Base-by-base conservation (phyloP, 2,113 vertebrate genomes). In the Neodontobutis hainanensis region DNA sequence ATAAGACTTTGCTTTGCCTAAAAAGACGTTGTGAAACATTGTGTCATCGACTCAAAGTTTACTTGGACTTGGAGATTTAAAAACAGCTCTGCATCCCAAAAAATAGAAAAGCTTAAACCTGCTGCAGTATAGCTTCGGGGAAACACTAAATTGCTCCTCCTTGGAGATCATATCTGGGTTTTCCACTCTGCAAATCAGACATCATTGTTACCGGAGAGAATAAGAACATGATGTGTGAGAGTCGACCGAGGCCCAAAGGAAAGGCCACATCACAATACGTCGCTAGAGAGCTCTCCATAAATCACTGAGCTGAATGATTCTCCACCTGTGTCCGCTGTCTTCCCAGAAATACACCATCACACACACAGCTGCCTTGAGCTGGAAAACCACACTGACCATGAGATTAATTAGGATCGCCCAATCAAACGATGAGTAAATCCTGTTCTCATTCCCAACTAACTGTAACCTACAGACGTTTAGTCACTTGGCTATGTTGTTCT, bases 321-420 rank as follows among this genome's bases (percentile, higher is more conserved):
- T 64, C 88, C 92, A 91, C 90, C 90, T 91, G 91, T 84, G 88
- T 86, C 78, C 72, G 50, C 77, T 34, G 76, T 79, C 82, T 86
- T 87, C 80, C 84, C 88, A 87, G 83, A 90, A 88, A 78, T 61
- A 49, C 77, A 57, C 14, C 44, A 75, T 73, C 83, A 84, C 77
- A 84, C 53, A 52, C 68, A 61, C 79, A 83, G 80, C 85, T 81
- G 77, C 75, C 57, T 42, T 3, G 46, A 16, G 46, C 64, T 74
- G 70, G 75, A 82, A 87, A 77, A 84, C 52, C 44, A n/a, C 59
- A 73, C 48, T 0, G 15, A 47, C 43, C 49, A 9, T 40, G 35
- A 51, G 40, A 45, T 64, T 55, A 50, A 61, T 59, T 61, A 69
- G 55, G 80, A 62, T 81, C 58, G 64, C 71, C 68, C 72, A 68